Percentiles rank a stretch among this genome's conserved stretches.
These are phyloP conservation scores for Caenorhabditis brenneri DNA, from an alignment of 1,140 invertebrate species.

Conservation along the genomic window DNA sequence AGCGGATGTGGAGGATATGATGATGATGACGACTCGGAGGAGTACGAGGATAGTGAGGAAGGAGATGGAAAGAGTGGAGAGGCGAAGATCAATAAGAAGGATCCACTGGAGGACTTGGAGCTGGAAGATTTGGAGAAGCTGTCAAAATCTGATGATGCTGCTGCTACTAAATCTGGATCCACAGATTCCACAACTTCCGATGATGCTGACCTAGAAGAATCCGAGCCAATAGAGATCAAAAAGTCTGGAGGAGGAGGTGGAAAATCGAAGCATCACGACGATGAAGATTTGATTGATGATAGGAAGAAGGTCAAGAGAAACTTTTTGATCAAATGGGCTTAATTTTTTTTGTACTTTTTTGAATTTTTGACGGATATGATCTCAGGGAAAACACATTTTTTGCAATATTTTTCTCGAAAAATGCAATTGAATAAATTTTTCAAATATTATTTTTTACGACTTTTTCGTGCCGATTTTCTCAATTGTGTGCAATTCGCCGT, in stretches of 20 bases:
- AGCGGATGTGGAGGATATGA: constrained; percentile 40
- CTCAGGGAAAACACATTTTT: not conserved
- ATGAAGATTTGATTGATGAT: constrained; percentile 31
- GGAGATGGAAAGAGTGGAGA: constrained; percentile 35
- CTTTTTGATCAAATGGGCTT: constrained; percentile 22
- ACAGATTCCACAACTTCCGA: not conserved
- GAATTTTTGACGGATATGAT: not conserved
- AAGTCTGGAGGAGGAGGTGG: too few relatives aligned
- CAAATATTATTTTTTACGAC: too few relatives aligned
- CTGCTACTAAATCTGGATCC: not conserved
- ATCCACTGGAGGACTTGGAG: constrained; percentile 51
- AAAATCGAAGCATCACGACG: not conserved
- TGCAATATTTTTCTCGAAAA: not conserved
- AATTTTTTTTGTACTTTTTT: not conserved
- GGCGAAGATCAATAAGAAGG: constrained; percentile 47
- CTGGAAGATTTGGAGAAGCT: constrained; percentile 48
- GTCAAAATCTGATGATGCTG: not conserved
- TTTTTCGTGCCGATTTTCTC: too few relatives aligned
- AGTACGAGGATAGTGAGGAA: constrained; percentile 37
- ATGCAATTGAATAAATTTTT: too few relatives aligned
- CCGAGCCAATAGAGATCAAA: not conserved
- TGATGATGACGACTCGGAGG: constrained; percentile 44
- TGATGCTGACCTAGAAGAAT: not conserved
- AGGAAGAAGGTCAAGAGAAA: not conserved
- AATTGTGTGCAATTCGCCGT: too few relatives aligned